Evolutionary conservation across 2,888 invertebrate species (phyloP), one percentile per base, ranked within the genome.

Genomic region (Sturmia bella): DNA sequence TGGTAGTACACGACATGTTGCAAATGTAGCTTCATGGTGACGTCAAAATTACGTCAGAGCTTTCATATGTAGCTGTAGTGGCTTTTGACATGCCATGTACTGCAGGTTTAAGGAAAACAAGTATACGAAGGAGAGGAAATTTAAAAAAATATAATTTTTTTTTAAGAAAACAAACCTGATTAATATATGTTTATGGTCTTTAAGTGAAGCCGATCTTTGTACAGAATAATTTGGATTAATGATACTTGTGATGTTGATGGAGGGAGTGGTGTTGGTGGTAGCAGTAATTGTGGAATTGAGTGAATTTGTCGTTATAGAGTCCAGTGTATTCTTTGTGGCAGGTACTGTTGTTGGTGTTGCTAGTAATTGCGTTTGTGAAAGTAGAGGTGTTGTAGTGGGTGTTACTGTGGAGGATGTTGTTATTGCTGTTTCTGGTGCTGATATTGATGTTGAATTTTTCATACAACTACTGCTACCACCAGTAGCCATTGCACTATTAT

Each of bases 131-230:
- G 24, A 57, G 54, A 69, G 52, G 50, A 73, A n/a, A n/a, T n/a
- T n/a, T 9, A 75, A 75, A 73, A 57, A 69, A 45, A 84, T 11
- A 69, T 75, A 6, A 68, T 80, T 7, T 32, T 32, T 32, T 32
- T 32, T 3, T 52, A 74, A 79, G 72, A 85, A 86, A 89, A 90
- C 90, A 90, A 90, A 91, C 91, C 91, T 91, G 91, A 90, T 78
- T 74, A 88, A 87, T 89, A 89, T 88, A 89, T 78, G 82, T 82
- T 82, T 89, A 89, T 91, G 90, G 89, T 91, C 91, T 91, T 91
- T 91, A 89, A 93, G 92, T 89, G 93, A 93, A 87, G 93, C 93
- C 90, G 93, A 93, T 91, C 93, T 92, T 91, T 91, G 91, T 87
- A 91, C 90, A 88, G 89, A 90, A 88, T 92, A 92, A 89, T 91